Conservation (phyloP, 2,888 invertebrate genomes). For the Heliothis peltigera region DNA sequence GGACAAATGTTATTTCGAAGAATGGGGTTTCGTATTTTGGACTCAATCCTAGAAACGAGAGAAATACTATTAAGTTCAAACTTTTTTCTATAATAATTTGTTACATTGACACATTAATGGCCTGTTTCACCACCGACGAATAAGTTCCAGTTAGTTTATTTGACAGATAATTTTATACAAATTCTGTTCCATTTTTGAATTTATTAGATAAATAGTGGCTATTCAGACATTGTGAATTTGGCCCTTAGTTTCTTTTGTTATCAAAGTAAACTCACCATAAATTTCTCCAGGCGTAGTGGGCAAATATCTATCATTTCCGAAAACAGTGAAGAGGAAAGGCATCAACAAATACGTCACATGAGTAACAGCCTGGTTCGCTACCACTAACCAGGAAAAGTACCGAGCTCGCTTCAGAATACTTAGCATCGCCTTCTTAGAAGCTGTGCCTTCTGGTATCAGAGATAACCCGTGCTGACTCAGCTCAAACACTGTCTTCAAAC, state of each 20-base stretch:
- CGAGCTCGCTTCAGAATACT: conserved; percentile 65
- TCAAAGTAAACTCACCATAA: conserved; percentile 65
- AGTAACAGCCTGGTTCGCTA: conserved; percentile 68
- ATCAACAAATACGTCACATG: conserved; percentile 71
- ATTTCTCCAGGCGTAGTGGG: conserved; percentile 75
- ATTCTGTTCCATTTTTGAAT: too few relatives aligned
- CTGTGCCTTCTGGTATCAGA: conserved; percentile 62
- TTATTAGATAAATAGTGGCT: too few relatives aligned
- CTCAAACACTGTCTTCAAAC: conserved; percentile 68
- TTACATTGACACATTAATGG: too few relatives aligned
- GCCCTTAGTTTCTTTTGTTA: neutral
- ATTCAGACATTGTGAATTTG: too few relatives aligned
- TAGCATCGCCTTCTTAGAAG: conserved; percentile 63
- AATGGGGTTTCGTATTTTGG: conserved; percentile 75
- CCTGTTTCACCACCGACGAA: too few relatives aligned
- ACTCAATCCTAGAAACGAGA: conserved; percentile 68
- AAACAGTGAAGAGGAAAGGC: conserved; percentile 72
- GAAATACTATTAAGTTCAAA: too few relatives aligned
- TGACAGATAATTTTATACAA: too few relatives aligned
- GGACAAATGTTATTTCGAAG: conserved; percentile 70
- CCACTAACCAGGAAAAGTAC: conserved; percentile 71
- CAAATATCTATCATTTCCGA: conserved; percentile 70
- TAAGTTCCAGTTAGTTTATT: too few relatives aligned
- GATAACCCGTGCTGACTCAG: conserved; percentile 69
- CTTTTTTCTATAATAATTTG: too few relatives aligned